Conservation (phyloP, 2,113 vertebrate species). For the Chamaetylas fuelleborni region DNA sequence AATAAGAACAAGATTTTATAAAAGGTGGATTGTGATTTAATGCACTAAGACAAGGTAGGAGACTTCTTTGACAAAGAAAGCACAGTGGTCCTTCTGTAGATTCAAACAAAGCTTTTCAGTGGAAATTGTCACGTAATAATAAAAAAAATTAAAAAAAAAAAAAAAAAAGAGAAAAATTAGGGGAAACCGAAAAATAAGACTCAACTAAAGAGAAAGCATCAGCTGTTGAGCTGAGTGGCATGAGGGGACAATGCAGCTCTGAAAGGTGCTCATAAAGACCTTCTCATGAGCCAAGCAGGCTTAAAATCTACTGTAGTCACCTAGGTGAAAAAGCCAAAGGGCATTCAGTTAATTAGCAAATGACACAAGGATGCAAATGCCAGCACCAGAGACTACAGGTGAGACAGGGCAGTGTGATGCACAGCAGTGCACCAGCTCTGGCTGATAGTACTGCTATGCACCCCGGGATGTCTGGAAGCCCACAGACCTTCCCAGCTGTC, state of each 20-base stretch:
- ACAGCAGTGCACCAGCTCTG: accelerated
- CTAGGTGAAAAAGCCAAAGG: neutral
- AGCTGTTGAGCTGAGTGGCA: neutral
- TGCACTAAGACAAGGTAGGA: neutral
- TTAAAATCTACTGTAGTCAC: neutral
- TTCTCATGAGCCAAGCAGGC: neutral
- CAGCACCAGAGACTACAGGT: neutral
- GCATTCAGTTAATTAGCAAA: neutral
- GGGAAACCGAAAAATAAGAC: neutral
- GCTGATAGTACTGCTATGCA: neutral
- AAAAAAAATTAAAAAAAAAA: neutral
- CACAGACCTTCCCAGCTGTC: accelerated
- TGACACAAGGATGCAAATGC: neutral
- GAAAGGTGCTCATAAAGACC: neutral
- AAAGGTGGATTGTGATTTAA: neutral
- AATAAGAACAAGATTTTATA: neutral
- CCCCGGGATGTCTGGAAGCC: neutral
- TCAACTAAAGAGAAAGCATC: neutral
- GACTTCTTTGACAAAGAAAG: neutral
- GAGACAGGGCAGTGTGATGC: neutral
- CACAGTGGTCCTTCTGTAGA: neutral
- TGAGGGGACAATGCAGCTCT: neutral
- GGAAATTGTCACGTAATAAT: neutral
- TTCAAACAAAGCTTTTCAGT: neutral
- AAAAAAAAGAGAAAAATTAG: neutral